Percentiles rank a stretch among this genome's conserved stretches.
phyloP scores from a whole-genome alignment of 2,113 vertebrate genomes.

The Taurulus bubalis region DNA sequence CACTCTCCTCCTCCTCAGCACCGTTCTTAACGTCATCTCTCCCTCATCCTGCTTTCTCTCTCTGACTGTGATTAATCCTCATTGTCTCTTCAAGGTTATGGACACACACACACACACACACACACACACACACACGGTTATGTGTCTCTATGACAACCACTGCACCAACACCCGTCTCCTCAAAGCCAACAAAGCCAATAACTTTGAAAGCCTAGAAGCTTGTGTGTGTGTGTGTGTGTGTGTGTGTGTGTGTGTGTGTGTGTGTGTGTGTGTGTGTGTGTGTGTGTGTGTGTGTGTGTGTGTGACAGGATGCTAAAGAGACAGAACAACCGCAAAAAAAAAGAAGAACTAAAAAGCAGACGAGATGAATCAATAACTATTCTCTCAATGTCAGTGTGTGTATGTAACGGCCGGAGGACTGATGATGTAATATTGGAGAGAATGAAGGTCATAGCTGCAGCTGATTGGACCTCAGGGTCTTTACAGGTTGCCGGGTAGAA shows the following conservation, averaged over 20 bases:
- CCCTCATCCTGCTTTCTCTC: slow-evolving; percentile 66
- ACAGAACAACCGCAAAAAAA: neutral
- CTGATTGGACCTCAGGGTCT: slow-evolving; percentile 14
- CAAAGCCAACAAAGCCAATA: slow-evolving; percentile 69
- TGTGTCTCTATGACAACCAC: slow-evolving; percentile 71
- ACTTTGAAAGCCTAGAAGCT: slow-evolving; percentile 67
- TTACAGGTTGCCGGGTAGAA: neutral
- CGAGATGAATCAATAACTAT: slow-evolving; percentile 51
- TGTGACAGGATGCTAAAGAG: slow-evolving; percentile 31
- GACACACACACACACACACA: slow-evolving; percentile 41
- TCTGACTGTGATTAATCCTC: slow-evolving; percentile 80
- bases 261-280: slow-evolving; percentile 29
- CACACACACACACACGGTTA: slow-evolving; percentile 43
- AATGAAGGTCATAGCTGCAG: slow-evolving; percentile 41
- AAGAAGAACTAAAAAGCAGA: neutral
- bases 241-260: slow-evolving; percentile 34
- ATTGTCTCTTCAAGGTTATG: slow-evolving; percentile 82
- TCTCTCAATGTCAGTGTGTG: slow-evolving; percentile 11
- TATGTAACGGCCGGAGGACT: slow-evolving; percentile 9
- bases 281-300: slow-evolving; percentile 24
- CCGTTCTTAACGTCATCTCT: slow-evolving; percentile 53
- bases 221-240: slow-evolving; percentile 30
- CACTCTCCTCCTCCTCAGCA: slow-evolving; percentile 4
- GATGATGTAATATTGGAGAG: slow-evolving; percentile 53
- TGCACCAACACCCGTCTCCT: slow-evolving; percentile 64